Conservation (phyloP, 2,797 vertebrate species). For the Paratrypauchen microcephalus region DNA sequence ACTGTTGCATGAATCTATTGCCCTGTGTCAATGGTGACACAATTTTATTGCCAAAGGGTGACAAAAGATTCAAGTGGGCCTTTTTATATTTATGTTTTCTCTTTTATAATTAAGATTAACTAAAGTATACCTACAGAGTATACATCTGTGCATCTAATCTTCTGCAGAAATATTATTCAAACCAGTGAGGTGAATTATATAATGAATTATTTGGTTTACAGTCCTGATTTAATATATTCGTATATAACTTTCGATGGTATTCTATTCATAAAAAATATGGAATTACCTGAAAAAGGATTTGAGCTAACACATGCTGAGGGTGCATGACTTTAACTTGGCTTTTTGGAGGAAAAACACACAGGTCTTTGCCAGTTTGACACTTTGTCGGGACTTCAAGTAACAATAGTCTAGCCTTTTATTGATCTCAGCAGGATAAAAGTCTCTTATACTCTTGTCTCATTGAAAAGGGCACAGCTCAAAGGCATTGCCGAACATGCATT, state of each 20-base stretch:
- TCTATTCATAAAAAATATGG: too few species aligned
- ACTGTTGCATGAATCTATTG: conserved; percentile 31
- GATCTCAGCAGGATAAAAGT: conserved; percentile 37
- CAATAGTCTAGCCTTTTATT: conserved; percentile 41
- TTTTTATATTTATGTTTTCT: background rate
- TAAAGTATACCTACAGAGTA: background rate
- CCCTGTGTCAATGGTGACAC: conserved; percentile 21
- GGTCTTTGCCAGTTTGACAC: conserved; percentile 19
- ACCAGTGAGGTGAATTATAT: background rate
- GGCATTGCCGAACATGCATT: conserved; percentile 13
- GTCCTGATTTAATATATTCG: background rate
- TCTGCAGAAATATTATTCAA: background rate
- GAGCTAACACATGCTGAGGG: background rate
- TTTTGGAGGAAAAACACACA: conserved; percentile 17
- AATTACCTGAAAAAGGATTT: background rate
- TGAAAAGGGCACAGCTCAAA: conserved; percentile 46
- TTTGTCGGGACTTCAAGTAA: conserved; percentile 23
- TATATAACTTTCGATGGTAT: background rate
- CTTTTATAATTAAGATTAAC: background rate
- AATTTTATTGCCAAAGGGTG: conserved; percentile 31
- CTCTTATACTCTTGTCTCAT: background rate
- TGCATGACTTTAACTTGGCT: background rate
- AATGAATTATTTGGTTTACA: background rate
- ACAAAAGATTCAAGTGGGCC: conserved; percentile 25
- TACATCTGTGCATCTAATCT: background rate